Evolutionary conservation across 64 coral and sea anemone genomes (phyloP), one percentile per base, ranked within the genome.

Genomic region (Trachythela sp.): DNA sequence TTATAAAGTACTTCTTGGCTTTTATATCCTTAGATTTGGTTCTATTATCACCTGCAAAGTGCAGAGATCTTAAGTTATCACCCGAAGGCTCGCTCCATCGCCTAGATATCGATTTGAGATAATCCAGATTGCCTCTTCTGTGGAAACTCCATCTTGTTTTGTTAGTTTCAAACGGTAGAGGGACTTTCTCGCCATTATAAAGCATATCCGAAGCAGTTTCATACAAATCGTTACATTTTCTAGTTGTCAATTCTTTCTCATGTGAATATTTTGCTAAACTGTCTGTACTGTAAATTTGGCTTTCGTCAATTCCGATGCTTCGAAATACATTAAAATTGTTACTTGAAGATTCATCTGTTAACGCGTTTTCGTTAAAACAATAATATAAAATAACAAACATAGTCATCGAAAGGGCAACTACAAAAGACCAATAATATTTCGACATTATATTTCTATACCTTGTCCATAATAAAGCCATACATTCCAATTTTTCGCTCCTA

Each of bases 1-100:
- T 87, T 87, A 87, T 87, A 59, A 87, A 59, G 29, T 58, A 36
- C 35, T 80, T 80, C 75, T 39, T 80, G 15, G 75, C 75, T 80
- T 80, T 80, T 35, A 80, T 34, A 30, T 34, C 33, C 33, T 39
- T 80, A 34, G 75, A 35, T 80, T 36, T 80, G 1, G 30, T 30
- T 34, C 30, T 80, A 35, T 4, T 80, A 80, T 37, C 31, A 29
- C 20, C 15, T 80, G 20, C 20, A 22, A 80, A 0, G 35, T 35
- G 20, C 56, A 64, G 20, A 64, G 56, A 64, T 2, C 22, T 64
- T 26, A n/a, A n/a, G 56, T n/a, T 18, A 18, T 20, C 26, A 64
- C 26, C 18, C 4, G 11, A 45, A 1, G 56, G 56, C 22, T 64
- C 24, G 13, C 13, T 64, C 56, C 56, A 64, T 18, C 26, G 20